Percentiles rank a stretch among this genome's conserved stretches.
Conservation (phyloP, 2,113 vertebrate species). For the Rhabdornis inornatus region DNA sequence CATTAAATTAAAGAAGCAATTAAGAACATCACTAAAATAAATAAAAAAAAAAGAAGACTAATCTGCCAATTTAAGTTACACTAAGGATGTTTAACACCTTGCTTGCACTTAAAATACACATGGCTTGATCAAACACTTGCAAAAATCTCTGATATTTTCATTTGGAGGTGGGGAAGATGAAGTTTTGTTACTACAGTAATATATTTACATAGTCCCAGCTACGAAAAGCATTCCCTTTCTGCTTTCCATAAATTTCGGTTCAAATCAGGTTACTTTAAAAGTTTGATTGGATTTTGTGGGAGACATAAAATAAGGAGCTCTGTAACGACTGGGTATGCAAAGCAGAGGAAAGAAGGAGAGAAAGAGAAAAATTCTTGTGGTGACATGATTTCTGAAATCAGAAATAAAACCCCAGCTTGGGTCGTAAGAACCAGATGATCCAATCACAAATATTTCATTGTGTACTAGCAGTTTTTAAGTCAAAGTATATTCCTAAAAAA, state of each 20-base stretch:
- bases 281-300: neutral
- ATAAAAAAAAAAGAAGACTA: neutral
- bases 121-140: neutral
- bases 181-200: neutral
- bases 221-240: conserved; percentile 57
- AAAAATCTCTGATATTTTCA: neutral
- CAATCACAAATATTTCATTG: neutral
- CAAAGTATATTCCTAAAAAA: neutral
- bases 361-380: conserved; percentile 33
- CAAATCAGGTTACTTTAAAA: neutral
- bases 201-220: conserved; percentile 22
- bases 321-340: neutral
- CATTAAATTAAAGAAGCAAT: neutral
- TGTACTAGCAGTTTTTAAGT: neutral
- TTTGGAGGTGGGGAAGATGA: neutral
- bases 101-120: neutral
- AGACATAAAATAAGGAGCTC: neutral
- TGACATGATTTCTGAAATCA: neutral
- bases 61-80: neutral
- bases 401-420: neutral
- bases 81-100: neutral
- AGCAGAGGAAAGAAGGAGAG: conserved; percentile 61
- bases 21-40: neutral
- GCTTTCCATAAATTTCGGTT: conserved; percentile 19
- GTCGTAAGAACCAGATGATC: conserved; percentile 21